phyloP scores from a whole-genome alignment of 2,797 vertebrate species.

The Acrossocheilus fasciatus region DNA sequence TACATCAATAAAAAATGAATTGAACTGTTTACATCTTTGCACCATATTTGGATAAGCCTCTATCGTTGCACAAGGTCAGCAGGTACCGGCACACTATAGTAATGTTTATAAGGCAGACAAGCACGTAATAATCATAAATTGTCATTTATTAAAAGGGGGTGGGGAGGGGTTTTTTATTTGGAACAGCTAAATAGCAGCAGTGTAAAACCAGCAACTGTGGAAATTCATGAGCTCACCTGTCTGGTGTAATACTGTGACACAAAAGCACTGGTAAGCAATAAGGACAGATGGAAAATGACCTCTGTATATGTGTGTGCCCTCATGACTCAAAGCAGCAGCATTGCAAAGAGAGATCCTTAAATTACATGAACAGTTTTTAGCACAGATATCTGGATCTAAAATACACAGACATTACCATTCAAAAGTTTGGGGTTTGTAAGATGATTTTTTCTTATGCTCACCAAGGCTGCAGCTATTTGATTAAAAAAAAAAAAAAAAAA shows the following conservation, averaged over 20 bases:
- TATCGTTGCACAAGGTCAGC: conserved; percentile 37
- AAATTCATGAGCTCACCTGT: conserved; percentile 37
- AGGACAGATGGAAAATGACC: conserved; percentile 36
- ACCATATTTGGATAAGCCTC: conserved; percentile 40
- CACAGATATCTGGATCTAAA: conserved; percentile 16
- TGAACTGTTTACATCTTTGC: conserved; percentile 43
- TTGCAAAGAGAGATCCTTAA: conserved; percentile 29
- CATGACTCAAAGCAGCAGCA: conserved; percentile 32
- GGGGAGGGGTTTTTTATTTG: not conserved
- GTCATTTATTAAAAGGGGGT: not conserved
- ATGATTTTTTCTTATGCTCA: not conserved
- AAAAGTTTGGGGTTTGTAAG: not conserved
- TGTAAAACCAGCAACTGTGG: conserved; percentile 33
- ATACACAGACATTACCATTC: not conserved
- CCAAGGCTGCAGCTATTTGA: not conserved
- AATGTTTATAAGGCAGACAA: conserved; percentile 35
- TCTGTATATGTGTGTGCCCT: not conserved
- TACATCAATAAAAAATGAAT: conserved; percentile 53
- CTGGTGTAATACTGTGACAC: conserved; percentile 23
- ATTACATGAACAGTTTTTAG: not conserved
- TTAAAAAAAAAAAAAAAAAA: not conserved
- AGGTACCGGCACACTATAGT: conserved; percentile 13
- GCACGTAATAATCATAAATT: conserved; percentile 6
- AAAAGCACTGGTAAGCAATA: conserved; percentile 36
- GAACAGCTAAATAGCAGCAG: conserved; percentile 55